Base-by-base conservation (phyloP, 2,888 invertebrate species). In the Mystacides longicornis region DNA sequence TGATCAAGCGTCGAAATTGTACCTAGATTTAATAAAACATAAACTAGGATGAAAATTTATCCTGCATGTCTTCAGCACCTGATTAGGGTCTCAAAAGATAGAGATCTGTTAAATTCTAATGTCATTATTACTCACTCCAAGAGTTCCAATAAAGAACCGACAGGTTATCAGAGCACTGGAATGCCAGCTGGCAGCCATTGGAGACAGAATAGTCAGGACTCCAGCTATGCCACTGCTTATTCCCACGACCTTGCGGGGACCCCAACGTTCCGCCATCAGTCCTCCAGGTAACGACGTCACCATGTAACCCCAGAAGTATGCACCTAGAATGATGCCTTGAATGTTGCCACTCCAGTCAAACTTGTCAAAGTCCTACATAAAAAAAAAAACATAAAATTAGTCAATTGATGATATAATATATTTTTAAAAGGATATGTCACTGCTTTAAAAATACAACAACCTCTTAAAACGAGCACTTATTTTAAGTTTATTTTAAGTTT, bases 291-390 rank as follows among this genome's bases (percentile, higher is more conserved):
- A 67, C 5, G 83, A 84, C 23, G 84, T 83, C 23, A 83, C 63
- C 16, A 82, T 80, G 62, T 85, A 86, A 27, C 85, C 83, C 81
- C 85, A 86, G 66, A 85, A 86, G 64, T 83, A 86, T 0, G 84
- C 75, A 1, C 85, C 85, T 22, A 86, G 68, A 9, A 86, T 78
- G 27, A 80, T 65, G 1, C 83, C 83, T 67, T 86, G 85, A 62
- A 82, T 77, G 48, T 78, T 74, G 23, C 74, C 67, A 19, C 77
- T 74, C 86, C 86, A 86, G 55, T 75, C 68, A 57, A 76, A 77
- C 33, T 53, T 56, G n/a, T 48, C 52, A 18, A 43, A 47, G 2
- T 20, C 48, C 56, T 56, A 31, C 4, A n/a, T n/a, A n/a, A n/a
- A n/a, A n/a, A n/a, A n/a, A 27, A 47, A 55, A 49, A 27, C 7